Percentiles rank a stretch among this genome's conserved stretches.
Conservation (phyloP, 2,113 vertebrate genomes). For the Hylia prasina region DNA sequence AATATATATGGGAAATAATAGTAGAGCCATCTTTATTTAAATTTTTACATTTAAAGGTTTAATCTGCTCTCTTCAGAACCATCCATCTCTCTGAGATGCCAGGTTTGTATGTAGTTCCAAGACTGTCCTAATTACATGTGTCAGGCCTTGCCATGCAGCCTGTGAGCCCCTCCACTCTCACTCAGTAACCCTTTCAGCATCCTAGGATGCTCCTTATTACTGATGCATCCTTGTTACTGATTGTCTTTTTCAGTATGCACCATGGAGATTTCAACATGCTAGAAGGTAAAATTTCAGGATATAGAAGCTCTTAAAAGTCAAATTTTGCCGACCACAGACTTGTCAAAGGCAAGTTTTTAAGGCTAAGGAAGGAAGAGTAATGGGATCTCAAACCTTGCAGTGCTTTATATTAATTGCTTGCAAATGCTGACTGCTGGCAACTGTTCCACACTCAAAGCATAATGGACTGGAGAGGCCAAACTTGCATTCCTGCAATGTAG, state of each 20-base stretch:
- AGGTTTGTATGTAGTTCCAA: neutral
- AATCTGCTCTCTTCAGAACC: neutral
- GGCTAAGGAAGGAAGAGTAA: slow-evolving; percentile 44
- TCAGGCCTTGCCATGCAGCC: neutral
- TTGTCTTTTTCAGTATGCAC: neutral
- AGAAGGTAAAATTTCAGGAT: neutral
- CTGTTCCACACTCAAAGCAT: neutral
- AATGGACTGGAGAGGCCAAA: slow-evolving; percentile 31
- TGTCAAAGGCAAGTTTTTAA: slow-evolving; percentile 22
- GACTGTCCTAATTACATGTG: neutral
- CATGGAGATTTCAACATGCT: neutral
- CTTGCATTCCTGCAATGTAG: neutral
- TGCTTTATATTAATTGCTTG: slow-evolving; percentile 46
- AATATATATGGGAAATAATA: neutral
- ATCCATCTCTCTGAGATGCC: neutral
- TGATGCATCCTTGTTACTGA: neutral
- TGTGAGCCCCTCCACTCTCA: neutral
- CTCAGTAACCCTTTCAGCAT: neutral
- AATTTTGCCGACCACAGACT: slow-evolving; percentile 22
- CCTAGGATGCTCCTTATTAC: neutral
- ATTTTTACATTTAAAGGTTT: neutral
- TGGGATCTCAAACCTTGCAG: neutral
- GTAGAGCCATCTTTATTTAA: neutral
- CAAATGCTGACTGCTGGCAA: slow-evolving; percentile 52
- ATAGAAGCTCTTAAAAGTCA: slow-evolving; percentile 34